Evolutionary conservation across 2,113 vertebrate genomes (phyloP), one percentile per base, ranked within the genome.

Genomic region (Rissa tridactyla): DNA sequence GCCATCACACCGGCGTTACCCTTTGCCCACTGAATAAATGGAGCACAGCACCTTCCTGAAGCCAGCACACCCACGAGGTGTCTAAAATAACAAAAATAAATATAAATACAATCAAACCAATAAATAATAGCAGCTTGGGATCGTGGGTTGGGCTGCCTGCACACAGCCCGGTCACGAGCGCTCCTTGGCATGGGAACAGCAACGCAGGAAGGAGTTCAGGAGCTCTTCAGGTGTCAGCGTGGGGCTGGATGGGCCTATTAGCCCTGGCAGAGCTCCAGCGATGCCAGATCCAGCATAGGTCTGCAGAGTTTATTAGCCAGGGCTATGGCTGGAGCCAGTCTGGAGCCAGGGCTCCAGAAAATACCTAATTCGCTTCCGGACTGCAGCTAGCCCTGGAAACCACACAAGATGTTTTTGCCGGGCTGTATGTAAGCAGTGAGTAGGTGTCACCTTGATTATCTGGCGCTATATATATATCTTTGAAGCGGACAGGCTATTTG

Each of bases 251-350:
- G 40, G 76, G 73, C n/a, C 14, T 4, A 19, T 85, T 79, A 89
- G 66, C 66, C 44, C 57, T 52, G 82, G 79, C 90, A 80, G 49
- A 82, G 62, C 54, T 80, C 79, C 79, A 65, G 62, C 0, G 7
- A 38, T 65, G 79, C 86, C 88, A 90, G 82, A 61, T 62, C 85
- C 86, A 95, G 86, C 1, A 3, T 60, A 79, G 76, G 40, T 72
- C 76, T 96, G 80, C 71, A 77, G 76, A 68, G 89, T 80, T 88
- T 88, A 71, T 93, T 88, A 88, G 86, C 64, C 89, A 65, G 76
- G 91, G 89, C 86, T 90, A 42, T 42, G 42, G 42, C 42, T 42
- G 42, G 42, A 42, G 42, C 42, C 42, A 42, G 42, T 42, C 42
- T 42, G 42, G 42, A 42, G 42, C 21, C 80, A 40, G 64, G 89